These are phyloP conservation scores for Potorous gilbertii DNA, from an alignment of 2,797 vertebrate genomes.

Conservation along the genomic window DNA sequence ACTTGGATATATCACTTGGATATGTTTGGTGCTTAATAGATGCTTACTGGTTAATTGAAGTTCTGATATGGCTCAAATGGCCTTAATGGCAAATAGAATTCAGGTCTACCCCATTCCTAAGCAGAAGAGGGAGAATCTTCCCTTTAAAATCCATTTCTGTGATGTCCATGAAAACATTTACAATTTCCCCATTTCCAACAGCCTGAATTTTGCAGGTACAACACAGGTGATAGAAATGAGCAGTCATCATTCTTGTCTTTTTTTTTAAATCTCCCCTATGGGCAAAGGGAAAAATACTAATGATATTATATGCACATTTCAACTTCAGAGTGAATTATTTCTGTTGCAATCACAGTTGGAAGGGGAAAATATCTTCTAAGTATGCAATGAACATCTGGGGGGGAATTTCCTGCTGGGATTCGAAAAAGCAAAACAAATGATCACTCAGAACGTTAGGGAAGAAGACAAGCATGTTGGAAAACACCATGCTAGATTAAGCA, in stretches of 20 bases:
- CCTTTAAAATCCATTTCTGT: neutral
- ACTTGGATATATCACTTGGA: neutral
- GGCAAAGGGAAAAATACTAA: neutral
- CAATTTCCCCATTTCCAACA: neutral
- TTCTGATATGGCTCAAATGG: neutral
- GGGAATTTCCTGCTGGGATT: neutral
- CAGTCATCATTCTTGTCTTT: neutral
- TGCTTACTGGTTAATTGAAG: neutral
- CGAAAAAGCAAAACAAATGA: neutral
- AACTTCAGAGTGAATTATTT: neutral
- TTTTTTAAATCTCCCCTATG: neutral
- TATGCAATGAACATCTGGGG: neutral
- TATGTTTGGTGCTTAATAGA: neutral
- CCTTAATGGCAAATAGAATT: neutral
- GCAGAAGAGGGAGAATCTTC: neutral
- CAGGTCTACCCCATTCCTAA: neutral
- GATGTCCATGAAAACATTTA: neutral
- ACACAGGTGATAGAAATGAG: neutral
- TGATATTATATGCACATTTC: neutral
- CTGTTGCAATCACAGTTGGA: neutral
- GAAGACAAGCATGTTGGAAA: neutral
- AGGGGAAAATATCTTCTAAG: neutral
- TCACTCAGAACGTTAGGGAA: neutral
- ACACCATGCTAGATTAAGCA: slow-evolving; percentile 1
- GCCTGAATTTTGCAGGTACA: neutral